phyloP scores from a whole-genome alignment of 2,113 vertebrate species.

The Saguinus midas region DNA sequence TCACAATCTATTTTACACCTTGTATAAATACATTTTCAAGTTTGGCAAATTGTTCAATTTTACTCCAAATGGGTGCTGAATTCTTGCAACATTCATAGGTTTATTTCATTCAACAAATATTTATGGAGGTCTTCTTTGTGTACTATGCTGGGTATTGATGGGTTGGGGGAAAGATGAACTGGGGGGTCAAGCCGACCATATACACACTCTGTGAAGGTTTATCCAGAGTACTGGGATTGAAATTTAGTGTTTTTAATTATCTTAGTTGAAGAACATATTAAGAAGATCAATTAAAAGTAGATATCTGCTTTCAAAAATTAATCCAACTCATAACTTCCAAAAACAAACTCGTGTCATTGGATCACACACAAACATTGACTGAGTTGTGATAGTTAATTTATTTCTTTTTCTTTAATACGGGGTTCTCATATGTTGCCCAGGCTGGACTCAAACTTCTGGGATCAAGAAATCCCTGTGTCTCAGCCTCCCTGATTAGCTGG shows the following conservation, averaged over 20 bases:
- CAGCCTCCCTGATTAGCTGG: not conserved
- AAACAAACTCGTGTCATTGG: not conserved
- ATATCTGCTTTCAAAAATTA: not conserved
- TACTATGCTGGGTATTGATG: not conserved
- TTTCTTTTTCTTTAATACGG: not conserved
- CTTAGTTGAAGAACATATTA: not conserved
- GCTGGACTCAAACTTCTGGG: not conserved
- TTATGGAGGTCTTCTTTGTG: not conserved
- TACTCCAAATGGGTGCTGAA: not conserved
- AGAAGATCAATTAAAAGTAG: not conserved
- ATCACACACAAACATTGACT: not conserved
- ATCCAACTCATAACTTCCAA: not conserved
- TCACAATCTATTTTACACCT: not conserved
- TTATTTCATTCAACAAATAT: not conserved
- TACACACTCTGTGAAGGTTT: not conserved
- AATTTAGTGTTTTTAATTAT: not conserved
- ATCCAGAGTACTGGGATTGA: not conserved
- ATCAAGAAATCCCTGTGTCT: not conserved
- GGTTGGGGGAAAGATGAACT: too few relatives aligned
- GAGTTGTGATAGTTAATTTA: not conserved
- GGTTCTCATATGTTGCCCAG: too few relatives aligned
- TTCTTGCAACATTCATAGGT: not conserved
- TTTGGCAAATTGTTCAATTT: not conserved
- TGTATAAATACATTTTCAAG: not conserved
- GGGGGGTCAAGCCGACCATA: fast-evolving